Percentiles rank a stretch among this genome's conserved stretches.
Conservation (phyloP, 2,113 vertebrate species). For the Sphaerodactylus townsendi region DNA sequence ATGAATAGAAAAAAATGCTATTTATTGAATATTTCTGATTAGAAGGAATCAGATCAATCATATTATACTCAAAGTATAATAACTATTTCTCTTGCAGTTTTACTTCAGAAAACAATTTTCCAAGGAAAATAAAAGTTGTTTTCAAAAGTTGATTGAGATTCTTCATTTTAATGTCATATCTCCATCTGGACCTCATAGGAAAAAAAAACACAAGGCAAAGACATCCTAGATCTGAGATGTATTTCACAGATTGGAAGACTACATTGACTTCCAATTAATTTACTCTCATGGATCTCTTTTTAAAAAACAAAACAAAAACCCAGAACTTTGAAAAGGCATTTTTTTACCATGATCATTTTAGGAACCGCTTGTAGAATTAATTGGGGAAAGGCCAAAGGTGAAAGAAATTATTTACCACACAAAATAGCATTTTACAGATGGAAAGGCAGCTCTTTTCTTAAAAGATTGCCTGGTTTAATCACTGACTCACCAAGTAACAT, state of each 20-base stretch:
- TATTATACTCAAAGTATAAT: neutral
- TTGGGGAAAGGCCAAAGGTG: constrained; percentile 36
- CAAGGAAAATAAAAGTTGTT: neutral
- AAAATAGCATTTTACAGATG: constrained; percentile 57
- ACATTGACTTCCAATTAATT: constrained; percentile 37
- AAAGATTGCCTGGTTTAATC: constrained; percentile 40
- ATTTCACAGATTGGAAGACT: constrained; percentile 29
- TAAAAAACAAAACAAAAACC: too few species aligned
- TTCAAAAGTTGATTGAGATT: neutral
- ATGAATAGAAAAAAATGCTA: neutral
- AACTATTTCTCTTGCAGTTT: neutral
- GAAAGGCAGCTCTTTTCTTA: constrained; percentile 57
- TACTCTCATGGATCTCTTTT: neutral
- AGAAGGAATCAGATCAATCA: too few species aligned
- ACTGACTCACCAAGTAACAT: constrained; percentile 63
- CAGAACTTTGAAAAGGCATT: constrained; percentile 26
- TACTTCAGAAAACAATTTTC: neutral
- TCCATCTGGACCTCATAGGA: too few species aligned
- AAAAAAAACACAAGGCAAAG: neutral
- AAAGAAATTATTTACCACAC: constrained; percentile 57
- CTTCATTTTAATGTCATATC: neutral
- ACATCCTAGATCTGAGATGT: neutral
- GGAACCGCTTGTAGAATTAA: constrained; percentile 2
- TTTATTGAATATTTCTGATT: neutral
- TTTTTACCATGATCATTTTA: neutral